Percentiles rank a stretch among this genome's conserved stretches.
Evolutionary conservation across 2,113 vertebrate genomes (phyloP).

Genomic region (Anarrhichthys ocellatus): DNA sequence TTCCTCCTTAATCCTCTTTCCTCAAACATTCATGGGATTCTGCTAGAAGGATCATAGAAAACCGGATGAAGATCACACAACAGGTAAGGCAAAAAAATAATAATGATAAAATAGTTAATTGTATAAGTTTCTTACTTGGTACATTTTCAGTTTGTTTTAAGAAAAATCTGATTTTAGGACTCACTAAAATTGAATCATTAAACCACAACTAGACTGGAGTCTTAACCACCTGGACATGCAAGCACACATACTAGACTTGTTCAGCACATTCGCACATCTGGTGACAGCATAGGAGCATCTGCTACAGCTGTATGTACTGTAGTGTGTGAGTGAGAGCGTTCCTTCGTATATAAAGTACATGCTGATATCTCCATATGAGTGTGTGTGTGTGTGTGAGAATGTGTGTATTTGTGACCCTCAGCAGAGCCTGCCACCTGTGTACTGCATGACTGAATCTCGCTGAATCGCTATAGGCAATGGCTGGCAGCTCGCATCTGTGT

Average conservation of each 20-base stretch:
- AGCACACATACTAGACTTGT: neutral
- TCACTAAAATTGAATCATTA: neutral
- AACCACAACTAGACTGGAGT: neutral
- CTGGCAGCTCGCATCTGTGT: conserved; percentile 72
- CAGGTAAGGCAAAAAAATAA: neutral
- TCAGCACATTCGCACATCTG: conserved; percentile 61
- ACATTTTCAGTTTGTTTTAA: neutral
- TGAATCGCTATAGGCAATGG: conserved; percentile 56
- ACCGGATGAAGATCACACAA: conserved; percentile 1
- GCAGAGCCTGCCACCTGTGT: conserved; percentile 62
- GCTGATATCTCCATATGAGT: conserved; percentile 30
- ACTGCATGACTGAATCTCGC: conserved; percentile 47
- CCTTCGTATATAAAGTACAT: conserved; percentile 33
- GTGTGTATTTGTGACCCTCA: conserved; percentile 59
- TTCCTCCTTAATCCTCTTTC: neutral
- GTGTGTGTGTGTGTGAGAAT: conserved; percentile 27
- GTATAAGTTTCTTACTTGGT: neutral
- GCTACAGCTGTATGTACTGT: conserved; percentile 46
- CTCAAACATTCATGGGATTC: neutral
- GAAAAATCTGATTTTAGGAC: neutral
- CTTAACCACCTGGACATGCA: neutral
- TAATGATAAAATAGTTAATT: neutral
- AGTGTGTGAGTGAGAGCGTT: conserved; percentile 12
- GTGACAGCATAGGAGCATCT: conserved; percentile 64
- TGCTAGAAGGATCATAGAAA: neutral